Percentiles rank a stretch among this genome's conserved stretches.
Evolutionary conservation across 1,140 invertebrate species (phyloP).

Genomic region (Macrocentrus cingulum): DNA sequence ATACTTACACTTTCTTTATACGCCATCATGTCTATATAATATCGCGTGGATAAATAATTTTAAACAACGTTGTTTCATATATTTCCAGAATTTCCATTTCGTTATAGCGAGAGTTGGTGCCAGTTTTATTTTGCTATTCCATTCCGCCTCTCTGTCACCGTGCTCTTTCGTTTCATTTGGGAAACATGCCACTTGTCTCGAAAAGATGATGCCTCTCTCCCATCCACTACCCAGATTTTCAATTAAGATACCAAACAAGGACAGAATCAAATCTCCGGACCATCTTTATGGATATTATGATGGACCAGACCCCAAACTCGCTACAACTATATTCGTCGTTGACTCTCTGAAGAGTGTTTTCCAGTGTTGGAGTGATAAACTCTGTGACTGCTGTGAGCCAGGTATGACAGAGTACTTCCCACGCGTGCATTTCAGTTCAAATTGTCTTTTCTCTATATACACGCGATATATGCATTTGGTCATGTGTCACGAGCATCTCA

Average conservation of each 20-base stretch:
- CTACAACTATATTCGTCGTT: slow-evolving; percentile 3
- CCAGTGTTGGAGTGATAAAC: slow-evolving; percentile 21
- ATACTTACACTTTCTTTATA: background rate
- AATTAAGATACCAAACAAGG: slow-evolving; percentile 20
- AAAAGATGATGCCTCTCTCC: background rate
- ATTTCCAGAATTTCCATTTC: too few species aligned
- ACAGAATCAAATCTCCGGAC: background rate
- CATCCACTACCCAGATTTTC: slow-evolving; percentile 11
- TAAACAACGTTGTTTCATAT: too few species aligned
- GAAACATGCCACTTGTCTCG: slow-evolving; percentile 1
- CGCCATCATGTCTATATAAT: too few species aligned
- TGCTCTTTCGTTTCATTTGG: background rate
- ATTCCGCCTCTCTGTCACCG: slow-evolving; percentile 21
- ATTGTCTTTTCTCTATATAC: slow-evolving; percentile 17
- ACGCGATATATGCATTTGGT: slow-evolving; percentile 29
- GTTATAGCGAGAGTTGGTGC: too few species aligned
- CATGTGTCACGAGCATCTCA: slow-evolving; percentile 30
- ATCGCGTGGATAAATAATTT: too few species aligned
- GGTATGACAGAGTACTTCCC: slow-evolving; percentile 34
- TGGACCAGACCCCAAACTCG: background rate
- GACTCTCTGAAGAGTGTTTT: slow-evolving; percentile 20
- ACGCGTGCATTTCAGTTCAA: slow-evolving; percentile 18
- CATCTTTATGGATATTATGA: background rate
- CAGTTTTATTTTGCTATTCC: too few species aligned
- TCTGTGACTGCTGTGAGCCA: slow-evolving; percentile 36